phyloP scores from a whole-genome alignment of 2,113 vertebrate genomes.

The Sander lucioperca region DNA sequence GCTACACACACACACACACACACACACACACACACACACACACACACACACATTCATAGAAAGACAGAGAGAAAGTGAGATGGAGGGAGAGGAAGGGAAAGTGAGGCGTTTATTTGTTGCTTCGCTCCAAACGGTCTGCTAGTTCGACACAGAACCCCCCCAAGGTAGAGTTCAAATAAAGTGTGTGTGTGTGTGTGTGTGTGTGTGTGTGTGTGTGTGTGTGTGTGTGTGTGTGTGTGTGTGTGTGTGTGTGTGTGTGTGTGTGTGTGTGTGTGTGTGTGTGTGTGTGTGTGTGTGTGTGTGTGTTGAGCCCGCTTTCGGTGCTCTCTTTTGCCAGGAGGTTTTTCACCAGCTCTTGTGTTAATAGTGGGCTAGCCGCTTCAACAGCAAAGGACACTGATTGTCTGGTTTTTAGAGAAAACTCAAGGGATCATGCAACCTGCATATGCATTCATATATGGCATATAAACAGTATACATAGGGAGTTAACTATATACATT shows the following conservation, averaged over 20 bases:
- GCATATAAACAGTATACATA: background rate
- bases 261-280: constrained; percentile 39
- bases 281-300: constrained; percentile 29
- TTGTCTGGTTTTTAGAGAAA: constrained; percentile 46
- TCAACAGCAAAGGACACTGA: constrained; percentile 39
- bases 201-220: constrained; percentile 33
- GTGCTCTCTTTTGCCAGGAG: constrained; percentile 67
- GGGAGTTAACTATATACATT: background rate
- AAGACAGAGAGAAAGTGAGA: constrained; percentile 57
- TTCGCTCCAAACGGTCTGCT: constrained; percentile 77
- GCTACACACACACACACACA: constrained; percentile 48
- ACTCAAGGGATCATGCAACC: constrained; percentile 24
- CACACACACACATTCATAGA: constrained; percentile 42
- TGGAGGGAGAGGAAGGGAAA: constrained; percentile 72
- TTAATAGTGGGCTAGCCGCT: constrained; percentile 52
- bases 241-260: constrained; percentile 33
- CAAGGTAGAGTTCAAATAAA: constrained; percentile 76
- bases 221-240: constrained; percentile 38
- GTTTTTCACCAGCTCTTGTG: constrained; percentile 67
- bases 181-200: background rate
- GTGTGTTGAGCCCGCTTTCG: constrained; percentile 40
- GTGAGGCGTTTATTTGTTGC: constrained; percentile 81
- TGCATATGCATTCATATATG: constrained; percentile 12
- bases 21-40: constrained; percentile 27
- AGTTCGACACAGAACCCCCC: constrained; percentile 76